These are phyloP conservation scores for Petrosia ficiformis DNA, from an alignment of 37 sponge, comb jelly and placozoan species.

Conservation along the genomic window DNA sequence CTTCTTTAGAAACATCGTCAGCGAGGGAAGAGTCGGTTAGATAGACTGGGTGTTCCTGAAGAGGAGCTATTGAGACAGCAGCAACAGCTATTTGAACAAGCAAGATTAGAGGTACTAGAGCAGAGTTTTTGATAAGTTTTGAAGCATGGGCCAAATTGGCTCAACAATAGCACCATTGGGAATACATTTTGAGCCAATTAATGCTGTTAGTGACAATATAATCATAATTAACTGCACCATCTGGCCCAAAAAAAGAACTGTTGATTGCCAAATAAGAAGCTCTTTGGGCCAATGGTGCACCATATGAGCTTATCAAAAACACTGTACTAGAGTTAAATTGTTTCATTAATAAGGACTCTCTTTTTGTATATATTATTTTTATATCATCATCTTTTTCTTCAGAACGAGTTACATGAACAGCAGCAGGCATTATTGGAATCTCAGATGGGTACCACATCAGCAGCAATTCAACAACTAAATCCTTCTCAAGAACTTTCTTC, in stretches of 20 bases:
- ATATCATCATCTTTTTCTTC: not conserved
- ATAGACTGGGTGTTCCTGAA: constrained; percentile 84
- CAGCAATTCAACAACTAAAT: no score
- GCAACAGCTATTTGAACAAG: constrained; percentile 90
- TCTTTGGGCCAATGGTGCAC: no score
- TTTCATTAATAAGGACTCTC: no score
- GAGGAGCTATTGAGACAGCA: constrained; percentile 90
- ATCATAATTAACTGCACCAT: no score
- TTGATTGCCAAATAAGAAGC: no score
- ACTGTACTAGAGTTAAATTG: not conserved
- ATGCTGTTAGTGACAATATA: no score
- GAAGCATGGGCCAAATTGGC: constrained; percentile 22
- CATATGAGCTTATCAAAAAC: no score
- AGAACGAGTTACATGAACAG: constrained; percentile 53
- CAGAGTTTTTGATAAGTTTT: no score
- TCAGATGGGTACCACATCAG: constrained; percentile 1
- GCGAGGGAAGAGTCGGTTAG: constrained; percentile 64
- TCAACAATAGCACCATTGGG: no score
- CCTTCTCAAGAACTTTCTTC: no score
- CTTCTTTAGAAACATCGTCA: constrained; percentile 66
- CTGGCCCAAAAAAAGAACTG: no score
- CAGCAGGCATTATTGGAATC: constrained; percentile 7
- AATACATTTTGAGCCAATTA: no score
- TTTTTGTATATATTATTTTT: not conserved
- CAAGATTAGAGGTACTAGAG: constrained; percentile 71